Conservation (phyloP, 2,113 vertebrate species). For the Macaca mulatta region DNA sequence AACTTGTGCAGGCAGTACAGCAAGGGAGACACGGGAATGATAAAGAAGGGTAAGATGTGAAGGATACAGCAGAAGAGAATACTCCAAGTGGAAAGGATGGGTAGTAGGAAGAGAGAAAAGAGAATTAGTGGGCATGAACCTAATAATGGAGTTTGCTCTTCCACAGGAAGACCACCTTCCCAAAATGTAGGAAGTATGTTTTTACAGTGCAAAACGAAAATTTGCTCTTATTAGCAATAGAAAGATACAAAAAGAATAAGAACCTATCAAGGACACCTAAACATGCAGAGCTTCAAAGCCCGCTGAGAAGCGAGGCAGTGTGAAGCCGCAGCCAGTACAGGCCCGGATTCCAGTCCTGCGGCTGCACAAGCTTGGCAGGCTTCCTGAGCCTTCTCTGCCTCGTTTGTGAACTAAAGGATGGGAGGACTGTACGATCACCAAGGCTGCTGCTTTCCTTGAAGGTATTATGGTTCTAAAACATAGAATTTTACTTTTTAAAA, state of each 20-base stretch:
- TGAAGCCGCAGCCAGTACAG: neutral
- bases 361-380: neutral
- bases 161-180: neutral
- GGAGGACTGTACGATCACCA: no score
- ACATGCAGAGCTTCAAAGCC: neutral
- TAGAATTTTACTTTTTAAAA: constrained; percentile 27
- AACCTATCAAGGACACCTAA: neutral
- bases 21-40: neutral
- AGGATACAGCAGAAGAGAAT: neutral
- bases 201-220: neutral
- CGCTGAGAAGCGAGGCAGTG: neutral
- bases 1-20: neutral
- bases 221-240: neutral
- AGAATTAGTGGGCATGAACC: neutral
- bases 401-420: neutral
- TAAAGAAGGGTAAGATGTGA: neutral
- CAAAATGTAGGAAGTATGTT: accelerated
- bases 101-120: neutral
- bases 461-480: neutral
- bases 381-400: neutral
- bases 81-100: neutral
- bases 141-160: neutral
- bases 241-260: neutral
- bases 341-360: accelerated
- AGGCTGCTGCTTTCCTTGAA: neutral